phyloP scores from a whole-genome alignment of 2,888 invertebrate species.

The Limnephilus auricula region DNA sequence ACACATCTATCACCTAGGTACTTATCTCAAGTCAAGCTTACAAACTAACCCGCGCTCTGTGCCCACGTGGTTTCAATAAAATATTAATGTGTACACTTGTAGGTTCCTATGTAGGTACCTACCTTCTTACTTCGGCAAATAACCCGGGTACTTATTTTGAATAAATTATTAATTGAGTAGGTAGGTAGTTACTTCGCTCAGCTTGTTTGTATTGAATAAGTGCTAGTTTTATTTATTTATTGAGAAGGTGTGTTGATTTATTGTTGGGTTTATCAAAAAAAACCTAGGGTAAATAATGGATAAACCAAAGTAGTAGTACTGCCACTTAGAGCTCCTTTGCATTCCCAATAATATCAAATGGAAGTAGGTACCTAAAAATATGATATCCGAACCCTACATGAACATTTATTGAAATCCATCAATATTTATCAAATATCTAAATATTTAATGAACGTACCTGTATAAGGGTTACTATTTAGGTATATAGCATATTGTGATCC shows the following conservation, averaged over 20 bases:
- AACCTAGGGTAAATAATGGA: not conserved
- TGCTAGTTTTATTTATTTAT: not conserved
- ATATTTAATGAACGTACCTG: no score
- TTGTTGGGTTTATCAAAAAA: not conserved
- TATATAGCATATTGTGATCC: no score
- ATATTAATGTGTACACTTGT: not conserved
- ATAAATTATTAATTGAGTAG: not conserved
- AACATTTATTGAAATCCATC: no score
- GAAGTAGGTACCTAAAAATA: not conserved
- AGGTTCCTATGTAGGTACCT: no score
- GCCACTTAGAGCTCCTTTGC: no score
- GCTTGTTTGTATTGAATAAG: not conserved
- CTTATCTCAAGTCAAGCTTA: not conserved
- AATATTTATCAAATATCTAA: no score
- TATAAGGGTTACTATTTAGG: no score
- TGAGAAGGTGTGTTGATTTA: not conserved
- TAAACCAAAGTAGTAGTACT: not conserved
- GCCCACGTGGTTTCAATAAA: not conserved
- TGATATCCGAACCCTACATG: no score
- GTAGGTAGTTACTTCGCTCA: not conserved
- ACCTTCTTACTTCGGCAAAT: not conserved
- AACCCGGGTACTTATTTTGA: not conserved
- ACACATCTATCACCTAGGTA: not conserved
- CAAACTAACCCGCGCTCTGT: conserved; percentile 30
- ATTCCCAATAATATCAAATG: not conserved